Percentiles rank a stretch among this genome's conserved stretches.
Conservation (phyloP, 2,797 vertebrate genomes). For the Ispidina lecontei region DNA sequence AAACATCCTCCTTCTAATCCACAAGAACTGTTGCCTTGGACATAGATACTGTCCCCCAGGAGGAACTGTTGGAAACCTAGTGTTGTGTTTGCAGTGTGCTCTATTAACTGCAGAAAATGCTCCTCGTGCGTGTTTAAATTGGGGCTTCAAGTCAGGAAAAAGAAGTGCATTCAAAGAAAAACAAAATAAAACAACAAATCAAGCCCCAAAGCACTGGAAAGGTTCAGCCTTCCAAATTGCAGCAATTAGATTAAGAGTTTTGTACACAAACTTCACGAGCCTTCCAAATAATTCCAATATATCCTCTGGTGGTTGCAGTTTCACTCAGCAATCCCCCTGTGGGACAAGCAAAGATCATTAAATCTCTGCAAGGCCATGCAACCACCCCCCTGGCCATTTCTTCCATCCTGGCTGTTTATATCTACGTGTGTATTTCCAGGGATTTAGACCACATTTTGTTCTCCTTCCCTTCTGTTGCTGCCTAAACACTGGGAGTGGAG, state of each 20-base stretch:
- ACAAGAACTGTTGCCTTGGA: neutral
- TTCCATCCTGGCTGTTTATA: neutral
- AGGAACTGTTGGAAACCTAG: neutral
- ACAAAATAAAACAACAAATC: neutral
- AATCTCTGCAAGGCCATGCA: neutral
- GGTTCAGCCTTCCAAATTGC: neutral
- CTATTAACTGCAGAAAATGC: neutral
- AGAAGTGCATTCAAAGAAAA: accelerated
- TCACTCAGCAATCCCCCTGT: neutral
- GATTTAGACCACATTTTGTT: neutral
- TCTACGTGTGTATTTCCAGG: neutral
- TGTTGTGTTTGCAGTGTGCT: neutral
- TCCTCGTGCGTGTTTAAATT: neutral
- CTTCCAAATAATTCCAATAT: slow-evolving; percentile 1
- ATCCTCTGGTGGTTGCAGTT: neutral
- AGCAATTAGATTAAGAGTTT: neutral
- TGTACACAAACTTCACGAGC: neutral
- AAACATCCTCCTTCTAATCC: too few relatives aligned
- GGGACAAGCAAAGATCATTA: neutral
- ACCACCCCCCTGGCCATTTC: neutral
- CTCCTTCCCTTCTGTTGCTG: neutral
- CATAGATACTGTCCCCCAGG: neutral
- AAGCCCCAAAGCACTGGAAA: neutral
- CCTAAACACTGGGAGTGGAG: neutral
- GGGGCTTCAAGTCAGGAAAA: neutral